These are phyloP conservation scores for Timema podura DNA, from an alignment of 2,888 invertebrate species.

Conservation along the genomic window DNA sequence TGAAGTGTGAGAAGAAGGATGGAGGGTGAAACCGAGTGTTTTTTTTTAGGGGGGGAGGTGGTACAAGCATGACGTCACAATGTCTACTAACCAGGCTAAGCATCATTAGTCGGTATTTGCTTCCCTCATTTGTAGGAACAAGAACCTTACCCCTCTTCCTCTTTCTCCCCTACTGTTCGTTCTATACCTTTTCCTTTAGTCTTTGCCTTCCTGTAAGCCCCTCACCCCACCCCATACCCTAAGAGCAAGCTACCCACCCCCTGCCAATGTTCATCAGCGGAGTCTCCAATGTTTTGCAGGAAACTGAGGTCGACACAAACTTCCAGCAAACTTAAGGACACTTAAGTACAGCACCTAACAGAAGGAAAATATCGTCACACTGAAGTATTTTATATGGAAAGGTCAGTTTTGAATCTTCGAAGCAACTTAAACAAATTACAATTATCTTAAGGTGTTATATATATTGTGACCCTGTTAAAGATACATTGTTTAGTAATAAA, in stretches of 20 bases:
- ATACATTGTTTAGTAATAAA: no score
- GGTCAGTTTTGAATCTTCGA: no score
- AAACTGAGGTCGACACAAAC: not conserved
- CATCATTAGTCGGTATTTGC: conserved; percentile 32
- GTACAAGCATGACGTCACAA: conserved; percentile 20
- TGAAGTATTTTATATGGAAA: no score
- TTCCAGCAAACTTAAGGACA: not conserved
- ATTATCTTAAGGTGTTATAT: no score
- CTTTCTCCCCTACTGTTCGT: conserved; percentile 16
- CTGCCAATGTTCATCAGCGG: conserved; percentile 23
- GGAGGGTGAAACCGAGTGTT: conserved; percentile 6
- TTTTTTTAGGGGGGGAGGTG: not conserved
- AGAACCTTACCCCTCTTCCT: conserved; percentile 22
- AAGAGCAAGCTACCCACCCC: conserved; percentile 9
- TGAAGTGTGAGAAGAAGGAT: conserved; percentile 10
- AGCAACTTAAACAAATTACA: no score
- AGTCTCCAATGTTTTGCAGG: conserved; percentile 9
- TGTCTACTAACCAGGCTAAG: conserved; percentile 28
- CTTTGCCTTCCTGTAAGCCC: conserved; percentile 2
- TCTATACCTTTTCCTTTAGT: conserved; percentile 17
- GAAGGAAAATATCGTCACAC: no score
- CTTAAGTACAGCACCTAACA: no score
- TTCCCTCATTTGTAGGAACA: conserved; percentile 27
- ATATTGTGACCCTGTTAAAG: no score
- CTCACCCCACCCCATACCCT: no score